phyloP scores from a whole-genome alignment of 2,888 invertebrate genomes.

The Chydorus sphaericus region DNA sequence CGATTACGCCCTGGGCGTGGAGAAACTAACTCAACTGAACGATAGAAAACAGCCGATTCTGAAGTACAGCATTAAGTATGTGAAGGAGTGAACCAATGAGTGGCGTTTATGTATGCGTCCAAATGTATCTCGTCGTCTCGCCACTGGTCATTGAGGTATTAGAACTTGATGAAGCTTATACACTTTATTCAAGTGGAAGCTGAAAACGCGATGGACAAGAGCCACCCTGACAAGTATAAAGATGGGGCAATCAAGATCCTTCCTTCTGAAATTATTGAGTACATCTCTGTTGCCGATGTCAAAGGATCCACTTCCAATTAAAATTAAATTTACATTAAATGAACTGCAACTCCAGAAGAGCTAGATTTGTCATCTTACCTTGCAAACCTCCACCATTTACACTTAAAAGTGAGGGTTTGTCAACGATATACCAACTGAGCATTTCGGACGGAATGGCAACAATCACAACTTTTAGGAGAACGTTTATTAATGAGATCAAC shows the following conservation, averaged over 20 bases:
- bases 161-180: too few species aligned
- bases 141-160: too few species aligned
- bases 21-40: too few species aligned
- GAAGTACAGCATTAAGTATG: too few species aligned
- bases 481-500: too few species aligned
- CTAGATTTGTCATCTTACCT: slow-evolving; percentile 39
- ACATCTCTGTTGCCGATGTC: slow-evolving; percentile 51
- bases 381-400: slow-evolving; percentile 65
- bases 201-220: slow-evolving; percentile 45
- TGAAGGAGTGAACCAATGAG: too few species aligned
- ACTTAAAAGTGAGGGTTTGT: slow-evolving; percentile 62
- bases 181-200: slow-evolving; percentile 50
- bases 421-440: slow-evolving; percentile 56
- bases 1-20: too few species aligned
- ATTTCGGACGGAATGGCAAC: slow-evolving; percentile 55
- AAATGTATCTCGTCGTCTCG: too few species aligned
- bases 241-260: slow-evolving; percentile 46
- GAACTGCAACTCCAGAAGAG: slow-evolving; percentile 51
- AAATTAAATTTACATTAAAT: slow-evolving; percentile 71
- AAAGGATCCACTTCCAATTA: slow-evolving; percentile 53
- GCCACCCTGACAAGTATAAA: slow-evolving; percentile 37
- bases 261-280: slow-evolving; percentile 29
- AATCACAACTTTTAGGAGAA: too few species aligned
- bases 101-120: too few species aligned
- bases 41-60: too few species aligned